Evolutionary conservation across 2,797 vertebrate genomes (phyloP).

Genomic region (Adelosebastes latens): DNA sequence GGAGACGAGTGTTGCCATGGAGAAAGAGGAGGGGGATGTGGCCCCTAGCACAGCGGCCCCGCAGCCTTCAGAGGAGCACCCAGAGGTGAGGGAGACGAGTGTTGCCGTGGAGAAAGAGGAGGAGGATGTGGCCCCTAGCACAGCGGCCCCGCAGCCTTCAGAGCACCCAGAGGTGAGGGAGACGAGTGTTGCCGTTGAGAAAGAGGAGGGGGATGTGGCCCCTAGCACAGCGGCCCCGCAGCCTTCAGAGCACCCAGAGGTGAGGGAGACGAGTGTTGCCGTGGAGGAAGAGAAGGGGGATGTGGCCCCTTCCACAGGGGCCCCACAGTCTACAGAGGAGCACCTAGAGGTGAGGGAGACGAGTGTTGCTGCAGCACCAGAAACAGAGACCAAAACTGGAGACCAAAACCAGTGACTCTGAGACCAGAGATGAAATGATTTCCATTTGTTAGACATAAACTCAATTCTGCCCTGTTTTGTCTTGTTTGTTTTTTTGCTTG

Average conservation of each 20-base stretch:
- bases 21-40: rapidly evolving
- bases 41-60: too few species aligned
- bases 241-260: too few species aligned
- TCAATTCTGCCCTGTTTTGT: not conserved
- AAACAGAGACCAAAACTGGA: conserved; percentile 10
- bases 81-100: too few species aligned
- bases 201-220: too few species aligned
- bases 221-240: rapidly evolving
- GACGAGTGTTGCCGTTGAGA: rapidly evolving
- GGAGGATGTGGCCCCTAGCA: too few species aligned
- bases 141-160: rapidly evolving
- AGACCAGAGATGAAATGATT: conserved; percentile 56
- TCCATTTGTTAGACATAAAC: not conserved
- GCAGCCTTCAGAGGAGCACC: too few species aligned
- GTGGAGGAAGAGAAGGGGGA: not conserved
- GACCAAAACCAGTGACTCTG: conserved; percentile 67
- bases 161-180: too few species aligned
- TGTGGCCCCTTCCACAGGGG: not conserved
- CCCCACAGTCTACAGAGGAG: not conserved
- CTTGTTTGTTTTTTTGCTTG: not conserved
- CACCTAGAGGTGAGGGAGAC: not conserved
- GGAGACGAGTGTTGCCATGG: rapidly evolving
- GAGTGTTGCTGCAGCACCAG: not conserved
- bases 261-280: too few species aligned
- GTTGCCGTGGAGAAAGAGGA: too few species aligned